Percentiles rank a stretch among this genome's conserved stretches.
Conservation (phyloP, 2,113 vertebrate genomes). For the Cyprinus carpio region DNA sequence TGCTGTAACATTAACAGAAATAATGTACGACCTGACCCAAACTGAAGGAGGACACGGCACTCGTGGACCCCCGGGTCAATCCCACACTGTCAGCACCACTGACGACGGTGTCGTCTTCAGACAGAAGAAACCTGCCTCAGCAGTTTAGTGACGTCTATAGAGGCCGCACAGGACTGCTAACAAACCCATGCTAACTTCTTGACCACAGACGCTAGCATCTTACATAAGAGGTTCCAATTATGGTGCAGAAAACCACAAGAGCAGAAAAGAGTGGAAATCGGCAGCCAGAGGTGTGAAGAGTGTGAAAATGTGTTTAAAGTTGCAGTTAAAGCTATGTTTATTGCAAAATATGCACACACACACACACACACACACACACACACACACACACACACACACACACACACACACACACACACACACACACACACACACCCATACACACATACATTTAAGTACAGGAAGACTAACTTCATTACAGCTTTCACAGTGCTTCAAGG, state of each 20-base stretch:
- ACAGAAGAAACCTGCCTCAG: constrained; percentile 22
- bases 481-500: too few species aligned
- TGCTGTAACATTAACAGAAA: constrained; percentile 37
- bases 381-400: too few species aligned
- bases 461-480: neutral
- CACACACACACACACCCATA: too few species aligned
- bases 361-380: too few species aligned
- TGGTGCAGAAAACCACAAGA: neutral
- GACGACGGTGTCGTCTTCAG: neutral
- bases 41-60: constrained; percentile 11
- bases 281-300: neutral
- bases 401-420: too few species aligned
- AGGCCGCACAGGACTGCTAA: neutral
- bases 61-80: constrained; percentile 36
- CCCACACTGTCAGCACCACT: constrained; percentile 33
- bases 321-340: too few species aligned
- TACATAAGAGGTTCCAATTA: neutral
- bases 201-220: neutral
- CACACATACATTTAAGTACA: too few species aligned
- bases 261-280: neutral
- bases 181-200: neutral
- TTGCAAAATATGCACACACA: too few species aligned
- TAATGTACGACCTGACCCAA: constrained; percentile 24
- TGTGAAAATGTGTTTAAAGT: neutral
- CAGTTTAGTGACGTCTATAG: constrained; percentile 26